These are phyloP conservation scores for Platypus cylindrus DNA, from an alignment of 2,888 invertebrate genomes.

Conservation along the genomic window DNA sequence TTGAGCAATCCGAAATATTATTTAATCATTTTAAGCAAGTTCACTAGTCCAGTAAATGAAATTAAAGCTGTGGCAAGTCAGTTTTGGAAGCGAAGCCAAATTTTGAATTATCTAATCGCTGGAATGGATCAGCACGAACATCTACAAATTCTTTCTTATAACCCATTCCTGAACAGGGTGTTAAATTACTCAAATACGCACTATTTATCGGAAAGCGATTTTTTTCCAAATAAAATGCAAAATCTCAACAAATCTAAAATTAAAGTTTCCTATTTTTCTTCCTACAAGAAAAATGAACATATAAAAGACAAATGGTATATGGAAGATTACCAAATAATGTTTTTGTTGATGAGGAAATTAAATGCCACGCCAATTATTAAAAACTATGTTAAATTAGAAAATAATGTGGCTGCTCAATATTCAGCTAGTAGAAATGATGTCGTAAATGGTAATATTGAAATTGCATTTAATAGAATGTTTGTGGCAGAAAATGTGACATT, in stretches of 20 bases:
- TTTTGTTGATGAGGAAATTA: slow-evolving; percentile 4
- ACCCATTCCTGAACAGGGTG: no score
- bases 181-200: no score
- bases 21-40: not conserved
- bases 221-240: slow-evolving; percentile 3
- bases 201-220: no score
- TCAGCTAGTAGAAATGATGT: slow-evolving; percentile 1
- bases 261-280: no score
- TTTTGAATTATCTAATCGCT: not conserved
- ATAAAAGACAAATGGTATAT: slow-evolving; percentile 1
- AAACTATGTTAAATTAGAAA: not conserved
- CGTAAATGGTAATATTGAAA: slow-evolving; percentile 4
- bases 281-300: no score
- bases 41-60: not conserved
- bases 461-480: slow-evolving; percentile 6
- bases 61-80: not conserved
- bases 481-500: slow-evolving; percentile 1
- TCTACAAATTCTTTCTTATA: not conserved
- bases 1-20: not conserved
- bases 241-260: no score
- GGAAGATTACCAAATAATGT: slow-evolving; percentile 3
- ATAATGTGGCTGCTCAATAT: not conserved
- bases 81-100: not conserved
- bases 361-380: slow-evolving; percentile 4
- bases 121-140: not conserved